Evolutionary conservation across 2,113 vertebrate genomes (phyloP).

Genomic region (Narcine bancroftii): DNA sequence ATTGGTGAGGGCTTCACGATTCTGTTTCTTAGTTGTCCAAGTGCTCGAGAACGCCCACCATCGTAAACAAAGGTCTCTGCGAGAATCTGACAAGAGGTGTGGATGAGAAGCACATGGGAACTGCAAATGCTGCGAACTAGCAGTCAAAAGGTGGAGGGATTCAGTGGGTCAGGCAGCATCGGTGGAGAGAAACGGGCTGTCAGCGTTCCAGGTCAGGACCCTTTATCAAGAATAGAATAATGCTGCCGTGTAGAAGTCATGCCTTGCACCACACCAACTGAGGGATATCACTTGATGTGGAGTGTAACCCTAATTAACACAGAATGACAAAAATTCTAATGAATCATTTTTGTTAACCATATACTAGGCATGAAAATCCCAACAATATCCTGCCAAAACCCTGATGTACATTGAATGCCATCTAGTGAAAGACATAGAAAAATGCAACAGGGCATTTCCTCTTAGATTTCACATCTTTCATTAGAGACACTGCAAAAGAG

Average conservation of each 20-base stretch:
- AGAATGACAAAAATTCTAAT: constrained; percentile 31
- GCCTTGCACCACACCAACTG: not conserved
- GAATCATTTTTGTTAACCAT: constrained; percentile 36
- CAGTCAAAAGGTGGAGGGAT: too few species aligned
- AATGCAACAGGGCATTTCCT: constrained; percentile 27
- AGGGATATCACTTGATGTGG: constrained; percentile 33
- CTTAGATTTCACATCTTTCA: not conserved
- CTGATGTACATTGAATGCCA: constrained; percentile 37
- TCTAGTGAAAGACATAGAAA: constrained; percentile 29
- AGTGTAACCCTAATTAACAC: constrained; percentile 33
- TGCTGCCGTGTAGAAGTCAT: not conserved
- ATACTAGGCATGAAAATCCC: constrained; percentile 10
- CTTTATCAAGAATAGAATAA: too few species aligned
- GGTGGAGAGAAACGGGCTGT: too few species aligned
- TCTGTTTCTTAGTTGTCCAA: not conserved
- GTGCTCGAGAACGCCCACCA: constrained; percentile 3
- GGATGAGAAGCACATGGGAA: too few species aligned
- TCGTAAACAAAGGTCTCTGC: not conserved
- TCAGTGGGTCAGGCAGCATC: too few species aligned
- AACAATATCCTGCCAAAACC: not conserved
- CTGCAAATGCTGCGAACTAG: too few species aligned
- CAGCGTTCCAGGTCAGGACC: too few species aligned
- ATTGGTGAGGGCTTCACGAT: not conserved
- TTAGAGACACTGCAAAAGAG: not conserved
- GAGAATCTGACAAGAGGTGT: not conserved